These are phyloP conservation scores for Globia sparganii DNA, from an alignment of 2,888 invertebrate species.

Conservation along the genomic window DNA sequence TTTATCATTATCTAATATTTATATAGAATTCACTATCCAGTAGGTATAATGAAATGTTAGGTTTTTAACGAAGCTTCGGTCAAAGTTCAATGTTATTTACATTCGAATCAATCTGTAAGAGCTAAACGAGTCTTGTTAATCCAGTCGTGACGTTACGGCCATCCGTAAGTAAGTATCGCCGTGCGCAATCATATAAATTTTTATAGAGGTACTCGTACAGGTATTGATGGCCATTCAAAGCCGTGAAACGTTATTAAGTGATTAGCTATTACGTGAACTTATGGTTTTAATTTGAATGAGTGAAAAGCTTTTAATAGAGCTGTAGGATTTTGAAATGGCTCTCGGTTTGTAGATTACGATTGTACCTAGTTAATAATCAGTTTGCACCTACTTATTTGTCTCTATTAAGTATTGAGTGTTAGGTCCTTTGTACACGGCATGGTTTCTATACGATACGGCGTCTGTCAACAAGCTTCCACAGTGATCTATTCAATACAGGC, in stretches of 20 bases:
- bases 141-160: conserved; percentile 45
- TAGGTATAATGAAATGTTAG: conserved; percentile 45
- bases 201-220: conserved; percentile 39
- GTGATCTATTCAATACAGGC: background rate
- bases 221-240: conserved; percentile 10
- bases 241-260: conserved; percentile 43
- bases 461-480: background rate
- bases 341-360: background rate
- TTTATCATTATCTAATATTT: conserved; percentile 18
- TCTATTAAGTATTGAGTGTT: background rate
- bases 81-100: conserved; percentile 66
- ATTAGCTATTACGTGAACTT: conserved; percentile 49
- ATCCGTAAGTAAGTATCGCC: conserved; percentile 27
- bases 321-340: background rate
- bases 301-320: conserved; percentile 31
- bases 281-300: conserved; percentile 29
- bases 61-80: conserved; percentile 57
- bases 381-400: background rate
- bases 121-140: conserved; percentile 52
- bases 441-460: background rate
- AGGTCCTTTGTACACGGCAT: background rate
- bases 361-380: background rate
- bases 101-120: conserved; percentile 46
- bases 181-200: conserved; percentile 44
- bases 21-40: conserved; percentile 9